Conservation (phyloP, 2,113 vertebrate species). For the Bucco capensis region DNA sequence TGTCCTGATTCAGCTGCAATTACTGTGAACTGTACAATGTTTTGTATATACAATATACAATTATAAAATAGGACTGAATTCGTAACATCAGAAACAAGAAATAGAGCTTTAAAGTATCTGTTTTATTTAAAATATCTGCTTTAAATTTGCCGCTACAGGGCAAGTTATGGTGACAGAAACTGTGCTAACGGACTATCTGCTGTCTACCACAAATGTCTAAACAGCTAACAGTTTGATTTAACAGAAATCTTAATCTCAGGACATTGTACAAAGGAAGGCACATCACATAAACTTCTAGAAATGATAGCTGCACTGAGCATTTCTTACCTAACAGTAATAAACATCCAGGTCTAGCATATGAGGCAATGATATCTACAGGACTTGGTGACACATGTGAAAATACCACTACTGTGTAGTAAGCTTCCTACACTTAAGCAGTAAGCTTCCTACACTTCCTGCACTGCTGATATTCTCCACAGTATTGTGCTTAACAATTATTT, state of each 20-base stretch:
- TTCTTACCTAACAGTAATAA: neutral
- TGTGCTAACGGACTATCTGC: neutral
- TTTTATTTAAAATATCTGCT: too few relatives aligned
- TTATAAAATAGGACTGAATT: neutral
- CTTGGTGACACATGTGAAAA: neutral
- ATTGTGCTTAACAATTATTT: neutral
- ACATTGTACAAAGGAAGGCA: neutral
- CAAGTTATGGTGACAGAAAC: neutral
- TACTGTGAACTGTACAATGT: neutral
- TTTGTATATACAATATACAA: too few relatives aligned
- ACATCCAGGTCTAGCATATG: neutral
- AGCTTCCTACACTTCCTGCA: neutral
- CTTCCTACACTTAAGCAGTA: neutral
- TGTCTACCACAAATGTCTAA: neutral
- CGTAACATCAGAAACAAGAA: neutral
- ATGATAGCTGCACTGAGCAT: neutral
- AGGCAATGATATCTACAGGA: neutral
- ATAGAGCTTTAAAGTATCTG: neutral
- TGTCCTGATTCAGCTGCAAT: conserved; percentile 9
- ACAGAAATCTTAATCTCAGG: neutral
- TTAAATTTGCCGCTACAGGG: neutral
- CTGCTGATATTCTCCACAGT: too few relatives aligned
- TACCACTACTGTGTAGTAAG: rapidly evolving
- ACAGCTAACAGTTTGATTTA: neutral
- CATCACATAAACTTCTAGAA: neutral